Base-by-base conservation (phyloP, 2,888 invertebrate species). In the Drosophila emarginata region DNA sequence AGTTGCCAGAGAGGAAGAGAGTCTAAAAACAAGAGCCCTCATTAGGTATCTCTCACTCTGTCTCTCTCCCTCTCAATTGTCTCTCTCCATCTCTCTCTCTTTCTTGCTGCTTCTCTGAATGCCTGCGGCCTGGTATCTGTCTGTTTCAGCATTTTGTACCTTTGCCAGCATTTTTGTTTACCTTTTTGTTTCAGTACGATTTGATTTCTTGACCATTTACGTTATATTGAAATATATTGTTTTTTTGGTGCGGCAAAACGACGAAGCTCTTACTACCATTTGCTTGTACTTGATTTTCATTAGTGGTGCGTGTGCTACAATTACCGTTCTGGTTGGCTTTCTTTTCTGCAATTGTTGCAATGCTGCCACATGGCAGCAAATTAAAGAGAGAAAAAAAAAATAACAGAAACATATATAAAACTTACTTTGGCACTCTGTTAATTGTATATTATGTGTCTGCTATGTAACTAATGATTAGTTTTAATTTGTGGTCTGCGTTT, bases 201-300 rank as follows among this genome's bases (percentile, higher is more conserved):
- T 78, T 86, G 88, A 85, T 85, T 85, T 88, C 84, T 85, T 85
- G 84, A 88, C 83, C 84, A 85, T 86, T 88, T 84, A 86, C 77
- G 84, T 45, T 82, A 32, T 87, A 80, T 78, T 87, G 78, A 74
- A 87, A 77, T 75, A 76, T 11, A 72, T 66, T 6, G 4, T 28
- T 28, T 6, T 80, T 73, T 72, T 67, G 78, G 71, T 69, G 72
- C 81, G 79, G 58, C 70, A 21, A 28, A 40, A 61, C 32, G 23
- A 39, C 23, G 18, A 70, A 32, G 64, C 45, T 28, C 21, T 64
- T 54, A 2, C 9, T 1, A 32, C 32, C 9, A 52, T 6, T 23
- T 51, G 32, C 60, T 50, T 57, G 57, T 37, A 23, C 23, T 68
- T 14, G 39, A 40, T 56, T 61, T 50, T 50, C 37, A 57, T 50